These are phyloP conservation scores for Drosophila robusta DNA, from an alignment of 2,888 invertebrate species.

Conservation along the genomic window DNA sequence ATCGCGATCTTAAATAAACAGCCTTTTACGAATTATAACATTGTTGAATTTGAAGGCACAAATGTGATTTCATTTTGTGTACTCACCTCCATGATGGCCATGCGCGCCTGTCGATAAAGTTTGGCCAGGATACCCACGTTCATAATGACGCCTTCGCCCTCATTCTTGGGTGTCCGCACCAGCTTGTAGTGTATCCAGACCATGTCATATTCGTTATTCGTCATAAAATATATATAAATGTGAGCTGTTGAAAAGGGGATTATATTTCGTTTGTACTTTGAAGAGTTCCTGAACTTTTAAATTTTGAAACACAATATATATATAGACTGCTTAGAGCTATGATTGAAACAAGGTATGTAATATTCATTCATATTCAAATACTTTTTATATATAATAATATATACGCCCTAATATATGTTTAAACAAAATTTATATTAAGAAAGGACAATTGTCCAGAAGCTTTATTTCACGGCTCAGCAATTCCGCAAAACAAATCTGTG, in stretches of 20 bases:
- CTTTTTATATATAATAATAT: too few species aligned
- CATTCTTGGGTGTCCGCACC: slow-evolving; percentile 14
- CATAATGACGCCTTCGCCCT: slow-evolving; percentile 22
- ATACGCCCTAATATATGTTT: too few species aligned
- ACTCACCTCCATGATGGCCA: slow-evolving; percentile 51
- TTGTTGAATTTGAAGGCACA: not conserved
- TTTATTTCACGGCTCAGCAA: too few species aligned
- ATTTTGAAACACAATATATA: slow-evolving; percentile 1
- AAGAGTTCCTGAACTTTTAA: slow-evolving; percentile 29
- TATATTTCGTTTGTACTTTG: slow-evolving; percentile 5
- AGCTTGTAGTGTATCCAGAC: slow-evolving; percentile 43
- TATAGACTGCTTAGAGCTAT: slow-evolving; percentile 3
- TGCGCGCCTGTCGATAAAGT: slow-evolving; percentile 33
- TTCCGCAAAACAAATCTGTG: too few species aligned
- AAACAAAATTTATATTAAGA: too few species aligned
- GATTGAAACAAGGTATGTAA: not conserved
- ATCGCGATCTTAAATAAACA: slow-evolving; percentile 46
- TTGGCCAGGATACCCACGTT: slow-evolving; percentile 38
- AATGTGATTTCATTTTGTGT: not conserved
- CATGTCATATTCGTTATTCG: slow-evolving; percentile 47
- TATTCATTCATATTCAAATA: not conserved
- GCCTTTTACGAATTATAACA: not conserved
- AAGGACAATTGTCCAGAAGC: too few species aligned
- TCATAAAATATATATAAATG: slow-evolving; percentile 34
- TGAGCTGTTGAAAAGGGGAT: not conserved